A percentile compares a stretch with the other conserved stretches of the same genome.
These are phyloP conservation scores for Microtus pennsylvanicus DNA, from an alignment of 2,113 vertebrate genomes.

Conservation along the genomic window DNA sequence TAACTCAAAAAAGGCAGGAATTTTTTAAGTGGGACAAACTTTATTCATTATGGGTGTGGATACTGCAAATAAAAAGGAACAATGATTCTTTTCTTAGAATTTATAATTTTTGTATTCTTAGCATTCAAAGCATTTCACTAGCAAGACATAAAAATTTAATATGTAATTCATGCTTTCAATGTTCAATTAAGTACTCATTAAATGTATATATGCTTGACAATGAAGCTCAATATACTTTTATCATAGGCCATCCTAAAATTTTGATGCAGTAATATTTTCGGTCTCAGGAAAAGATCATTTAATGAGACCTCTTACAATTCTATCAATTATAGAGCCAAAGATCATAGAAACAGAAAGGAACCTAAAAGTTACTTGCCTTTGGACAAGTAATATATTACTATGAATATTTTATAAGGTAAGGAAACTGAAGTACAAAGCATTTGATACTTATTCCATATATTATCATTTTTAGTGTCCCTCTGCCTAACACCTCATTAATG, in stretches of 20 bases:
- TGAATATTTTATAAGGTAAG: slow-evolving; percentile 48
- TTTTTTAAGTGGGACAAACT: neutral
- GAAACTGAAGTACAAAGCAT: neutral
- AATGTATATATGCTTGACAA: slow-evolving; percentile 5
- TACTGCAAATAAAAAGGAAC: neutral
- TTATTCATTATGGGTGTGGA: neutral
- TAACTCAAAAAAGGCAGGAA: neutral
- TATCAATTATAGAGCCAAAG: slow-evolving; percentile 53
- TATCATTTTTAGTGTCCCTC: slow-evolving; percentile 2
- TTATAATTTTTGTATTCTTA: slow-evolving; percentile 21
- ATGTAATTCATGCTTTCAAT: neutral
- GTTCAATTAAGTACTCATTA: slow-evolving; percentile 43
- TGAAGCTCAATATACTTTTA: slow-evolving; percentile 1
- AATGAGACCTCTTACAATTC: slow-evolving; percentile 21
- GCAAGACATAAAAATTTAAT: neutral
- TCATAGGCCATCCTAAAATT: neutral
- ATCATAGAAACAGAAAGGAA: slow-evolving; percentile 17
- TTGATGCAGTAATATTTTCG: slow-evolving; percentile 27
- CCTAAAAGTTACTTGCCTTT: slow-evolving; percentile 20
- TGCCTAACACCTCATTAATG: neutral
- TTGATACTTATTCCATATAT: slow-evolving; percentile 11
- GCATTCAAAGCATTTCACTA: slow-evolving; percentile 31
- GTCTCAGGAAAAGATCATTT: slow-evolving; percentile 35
- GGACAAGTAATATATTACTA: slow-evolving; percentile 19
- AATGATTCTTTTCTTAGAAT: neutral